Evolutionary conservation across 2,113 vertebrate species (phyloP).

Genomic region (Psettodes erumei): DNA sequence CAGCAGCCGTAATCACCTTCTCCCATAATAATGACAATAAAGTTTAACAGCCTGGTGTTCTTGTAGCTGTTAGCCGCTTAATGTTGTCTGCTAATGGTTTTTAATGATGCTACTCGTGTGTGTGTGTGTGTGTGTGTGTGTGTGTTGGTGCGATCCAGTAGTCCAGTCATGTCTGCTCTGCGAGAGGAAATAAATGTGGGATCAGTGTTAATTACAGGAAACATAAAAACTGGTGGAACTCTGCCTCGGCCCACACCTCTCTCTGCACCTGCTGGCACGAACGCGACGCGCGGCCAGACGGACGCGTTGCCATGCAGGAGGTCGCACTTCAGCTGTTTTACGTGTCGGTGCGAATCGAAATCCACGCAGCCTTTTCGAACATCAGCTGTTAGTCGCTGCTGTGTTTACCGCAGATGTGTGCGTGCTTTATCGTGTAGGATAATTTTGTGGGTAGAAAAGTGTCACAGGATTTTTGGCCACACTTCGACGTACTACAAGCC

Average conservation of each 20-base stretch:
- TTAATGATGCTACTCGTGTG: slow-evolving; percentile 86
- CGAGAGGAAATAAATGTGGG: slow-evolving; percentile 82
- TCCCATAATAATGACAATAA: slow-evolving; percentile 90
- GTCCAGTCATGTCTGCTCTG: slow-evolving; percentile 89
- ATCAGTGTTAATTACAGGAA: slow-evolving; percentile 80
- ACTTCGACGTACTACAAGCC: neutral
- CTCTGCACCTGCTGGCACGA: slow-evolving; percentile 23
- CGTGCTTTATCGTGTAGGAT: neutral
- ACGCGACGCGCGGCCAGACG: neutral
- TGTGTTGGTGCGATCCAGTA: slow-evolving; percentile 82
- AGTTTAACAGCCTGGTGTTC: slow-evolving; percentile 86
- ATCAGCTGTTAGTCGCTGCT: neutral
- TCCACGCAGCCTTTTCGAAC: neutral
- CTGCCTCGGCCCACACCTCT: slow-evolving; percentile 1
- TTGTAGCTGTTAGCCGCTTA: slow-evolving; percentile 88
- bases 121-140: slow-evolving; percentile 80
- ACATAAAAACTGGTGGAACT: slow-evolving; percentile 67
- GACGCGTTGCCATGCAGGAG: neutral
- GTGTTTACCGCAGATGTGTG: neutral
- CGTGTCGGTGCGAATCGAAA: neutral
- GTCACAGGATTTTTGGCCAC: neutral
- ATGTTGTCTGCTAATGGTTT: slow-evolving; percentile 92
- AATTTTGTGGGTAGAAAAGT: too few relatives aligned
- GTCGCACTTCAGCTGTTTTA: neutral
- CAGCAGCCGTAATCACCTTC: slow-evolving; percentile 90